These are phyloP conservation scores for Chesias legatella DNA, from an alignment of 2,888 invertebrate species.

Conservation along the genomic window DNA sequence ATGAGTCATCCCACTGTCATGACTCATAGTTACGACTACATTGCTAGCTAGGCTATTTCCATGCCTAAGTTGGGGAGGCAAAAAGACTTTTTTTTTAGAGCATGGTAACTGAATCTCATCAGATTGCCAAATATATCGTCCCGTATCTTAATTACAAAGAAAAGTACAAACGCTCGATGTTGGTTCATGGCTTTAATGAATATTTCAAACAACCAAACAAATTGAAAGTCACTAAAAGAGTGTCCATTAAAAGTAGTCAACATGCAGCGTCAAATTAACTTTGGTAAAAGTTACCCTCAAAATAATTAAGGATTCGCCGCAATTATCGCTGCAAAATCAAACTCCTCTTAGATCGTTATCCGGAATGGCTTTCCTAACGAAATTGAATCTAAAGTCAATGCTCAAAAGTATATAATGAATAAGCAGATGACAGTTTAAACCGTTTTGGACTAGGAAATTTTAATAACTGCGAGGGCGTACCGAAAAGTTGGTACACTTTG, in stretches of 20 bases:
- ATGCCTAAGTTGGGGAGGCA: no score
- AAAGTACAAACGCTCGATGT: no score
- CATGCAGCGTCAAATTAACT: conserved; percentile 76
- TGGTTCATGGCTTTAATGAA: conserved; percentile 65
- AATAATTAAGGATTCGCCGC: conserved; percentile 80
- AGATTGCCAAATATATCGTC: no score
- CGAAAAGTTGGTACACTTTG: conserved; percentile 66
- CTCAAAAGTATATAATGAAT: conserved; percentile 46
- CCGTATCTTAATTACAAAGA: no score
- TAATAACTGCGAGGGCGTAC: conserved; percentile 67
- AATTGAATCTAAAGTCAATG: conserved; percentile 43
- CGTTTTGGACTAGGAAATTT: conserved; percentile 61
- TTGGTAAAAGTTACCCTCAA: conserved; percentile 76
- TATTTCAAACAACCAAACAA: conserved; percentile 69
- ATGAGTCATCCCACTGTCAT: no score
- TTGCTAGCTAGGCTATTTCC: no score
- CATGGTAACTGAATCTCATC: no score
- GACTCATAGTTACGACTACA: no score
- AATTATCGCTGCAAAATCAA: conserved; percentile 79
- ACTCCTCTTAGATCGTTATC: conserved; percentile 75
- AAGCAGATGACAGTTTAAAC: conserved; percentile 38
- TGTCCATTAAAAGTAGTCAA: conserved; percentile 76
- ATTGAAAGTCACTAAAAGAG: conserved; percentile 76
- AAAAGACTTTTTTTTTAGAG: no score
- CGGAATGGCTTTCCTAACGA: conserved; percentile 39